Percentiles rank a stretch among this genome's conserved stretches.
phyloP scores from a whole-genome alignment of 2,888 invertebrate species.

The Ceriagrion tenellum region DNA sequence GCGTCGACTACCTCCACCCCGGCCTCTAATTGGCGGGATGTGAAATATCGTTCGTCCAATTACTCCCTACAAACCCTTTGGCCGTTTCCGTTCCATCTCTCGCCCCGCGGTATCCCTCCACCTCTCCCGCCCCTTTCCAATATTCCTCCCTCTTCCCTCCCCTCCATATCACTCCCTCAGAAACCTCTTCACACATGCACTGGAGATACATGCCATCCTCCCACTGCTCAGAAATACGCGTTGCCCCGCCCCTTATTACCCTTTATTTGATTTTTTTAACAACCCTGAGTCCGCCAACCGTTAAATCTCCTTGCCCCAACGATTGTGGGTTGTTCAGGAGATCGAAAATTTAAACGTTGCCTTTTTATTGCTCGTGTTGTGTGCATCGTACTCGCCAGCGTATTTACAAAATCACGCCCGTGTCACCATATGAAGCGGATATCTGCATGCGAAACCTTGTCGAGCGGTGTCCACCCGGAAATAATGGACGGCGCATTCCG shows the following conservation, averaged over 20 bases:
- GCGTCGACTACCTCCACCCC: slow-evolving; percentile 15
- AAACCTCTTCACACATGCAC: neutral
- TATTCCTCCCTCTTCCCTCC: neutral
- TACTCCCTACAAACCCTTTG: neutral
- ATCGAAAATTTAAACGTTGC: slow-evolving; percentile 23
- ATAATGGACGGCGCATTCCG: too few species aligned
- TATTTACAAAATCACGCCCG: neutral
- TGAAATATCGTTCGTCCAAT: slow-evolving; percentile 50
- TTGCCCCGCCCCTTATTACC: neutral
- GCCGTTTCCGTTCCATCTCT: neutral
- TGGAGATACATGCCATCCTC: neutral
- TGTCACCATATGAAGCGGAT: neutral
- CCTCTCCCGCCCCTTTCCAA: neutral
- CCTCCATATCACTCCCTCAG: neutral
- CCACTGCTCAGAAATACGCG: neutral
- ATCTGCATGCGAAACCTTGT: neutral
- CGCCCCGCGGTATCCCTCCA: neutral
- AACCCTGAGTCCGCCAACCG: neutral
- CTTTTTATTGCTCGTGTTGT: neutral
- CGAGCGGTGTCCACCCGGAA: neutral
- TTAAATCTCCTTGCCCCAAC: neutral
- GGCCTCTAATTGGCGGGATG: slow-evolving; percentile 33
- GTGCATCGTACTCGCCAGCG: neutral
- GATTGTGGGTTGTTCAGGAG: neutral
- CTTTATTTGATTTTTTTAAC: neutral